Evolutionary conservation across 2,888 invertebrate genomes (phyloP).

Genomic region (Conchocele bisecta): DNA sequence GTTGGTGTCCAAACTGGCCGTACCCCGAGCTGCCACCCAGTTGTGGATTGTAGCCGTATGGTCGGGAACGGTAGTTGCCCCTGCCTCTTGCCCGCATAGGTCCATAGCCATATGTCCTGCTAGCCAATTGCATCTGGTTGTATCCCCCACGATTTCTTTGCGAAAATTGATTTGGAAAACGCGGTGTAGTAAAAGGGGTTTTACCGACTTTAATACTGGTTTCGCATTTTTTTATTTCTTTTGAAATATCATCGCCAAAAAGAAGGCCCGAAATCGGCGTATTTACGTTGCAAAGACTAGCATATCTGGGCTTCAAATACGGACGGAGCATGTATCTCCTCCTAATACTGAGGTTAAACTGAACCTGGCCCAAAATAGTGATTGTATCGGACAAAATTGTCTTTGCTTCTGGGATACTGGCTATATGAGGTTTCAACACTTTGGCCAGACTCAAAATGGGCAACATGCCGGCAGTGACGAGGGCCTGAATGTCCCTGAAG

Average conservation of each 20-base stretch:
- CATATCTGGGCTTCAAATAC: neutral
- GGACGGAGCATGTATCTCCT: neutral
- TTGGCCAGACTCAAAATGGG: neutral
- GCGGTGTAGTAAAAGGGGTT: neutral
- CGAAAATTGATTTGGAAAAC: too few relatives aligned
- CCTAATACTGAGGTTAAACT: neutral
- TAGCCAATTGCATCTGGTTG: neutral
- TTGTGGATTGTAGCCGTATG: too few relatives aligned
- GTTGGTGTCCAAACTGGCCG: too few relatives aligned
- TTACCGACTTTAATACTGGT: neutral
- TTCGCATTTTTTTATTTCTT: constrained; percentile 8
- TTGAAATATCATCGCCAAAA: constrained; percentile 8
- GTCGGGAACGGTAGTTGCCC: neutral
- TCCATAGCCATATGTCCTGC: neutral
- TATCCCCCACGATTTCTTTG: neutral
- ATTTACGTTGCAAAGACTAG: constrained; percentile 1
- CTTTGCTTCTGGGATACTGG: neutral
- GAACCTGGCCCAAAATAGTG: neutral
- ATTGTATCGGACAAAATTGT: neutral
- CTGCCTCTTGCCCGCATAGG: neutral
- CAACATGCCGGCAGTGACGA: neutral
- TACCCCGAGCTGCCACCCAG: too few relatives aligned
- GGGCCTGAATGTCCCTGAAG: neutral
- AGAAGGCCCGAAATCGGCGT: neutral
- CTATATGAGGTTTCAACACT: neutral